Evolutionary conservation across 2,888 invertebrate species (phyloP).

Genomic region (Gortyna flavago): DNA sequence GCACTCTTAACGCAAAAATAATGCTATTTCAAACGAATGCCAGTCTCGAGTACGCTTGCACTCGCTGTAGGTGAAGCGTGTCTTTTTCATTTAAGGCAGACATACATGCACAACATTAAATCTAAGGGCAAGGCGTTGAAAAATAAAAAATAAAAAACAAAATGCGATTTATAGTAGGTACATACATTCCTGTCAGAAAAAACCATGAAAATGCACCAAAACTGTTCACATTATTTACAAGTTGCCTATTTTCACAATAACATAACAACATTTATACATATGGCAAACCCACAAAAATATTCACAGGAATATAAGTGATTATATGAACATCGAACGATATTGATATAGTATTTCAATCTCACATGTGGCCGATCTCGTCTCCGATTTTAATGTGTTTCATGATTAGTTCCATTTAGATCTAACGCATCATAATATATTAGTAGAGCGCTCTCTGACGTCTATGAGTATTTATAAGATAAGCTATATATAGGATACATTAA

Average conservation of each 20-base stretch:
- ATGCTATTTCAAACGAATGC: neutral
- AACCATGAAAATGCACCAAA: too few relatives aligned
- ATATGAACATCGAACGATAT: conserved; percentile 1
- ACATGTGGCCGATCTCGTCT: conserved; percentile 26
- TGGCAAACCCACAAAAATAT: neutral
- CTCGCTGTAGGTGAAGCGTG: too few relatives aligned
- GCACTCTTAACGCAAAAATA: neutral
- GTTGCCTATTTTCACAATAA: too few relatives aligned
- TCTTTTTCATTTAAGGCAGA: too few relatives aligned
- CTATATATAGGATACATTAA: too few relatives aligned
- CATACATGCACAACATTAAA: neutral
- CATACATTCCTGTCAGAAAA: neutral
- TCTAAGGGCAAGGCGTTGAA: neutral
- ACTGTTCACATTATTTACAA: neutral
- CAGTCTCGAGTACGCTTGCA: too few relatives aligned
- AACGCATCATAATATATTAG: conserved; percentile 50
- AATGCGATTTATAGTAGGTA: neutral
- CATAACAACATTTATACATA: neutral
- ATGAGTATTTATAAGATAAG: conserved; percentile 37
- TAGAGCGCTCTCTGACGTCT: neutral
- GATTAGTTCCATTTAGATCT: conserved; percentile 51
- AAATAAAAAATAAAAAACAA: neutral
- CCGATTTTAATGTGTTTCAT: conserved; percentile 49
- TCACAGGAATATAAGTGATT: neutral
- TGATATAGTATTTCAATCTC: conserved; percentile 17